A percentile compares a stretch with the other conserved stretches of the same genome.
Conservation (phyloP, 2,888 invertebrate genomes). For the Oscheius sp. region DNA sequence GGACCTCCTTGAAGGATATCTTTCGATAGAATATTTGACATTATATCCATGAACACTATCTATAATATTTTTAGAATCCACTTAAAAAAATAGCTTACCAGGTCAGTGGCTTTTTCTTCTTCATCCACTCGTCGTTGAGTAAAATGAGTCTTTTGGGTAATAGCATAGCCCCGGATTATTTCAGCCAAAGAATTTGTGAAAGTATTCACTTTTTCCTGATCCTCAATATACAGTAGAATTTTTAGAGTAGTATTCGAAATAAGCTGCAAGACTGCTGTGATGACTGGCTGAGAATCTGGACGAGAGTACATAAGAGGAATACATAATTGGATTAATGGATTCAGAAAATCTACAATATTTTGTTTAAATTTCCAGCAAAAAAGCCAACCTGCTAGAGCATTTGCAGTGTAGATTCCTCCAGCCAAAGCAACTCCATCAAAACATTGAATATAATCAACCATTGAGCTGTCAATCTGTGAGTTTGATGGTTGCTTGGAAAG, state of each 20-base stretch:
- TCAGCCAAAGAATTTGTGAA: conserved; percentile 42
- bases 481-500: conserved; percentile 31
- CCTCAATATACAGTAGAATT: conserved; percentile 53
- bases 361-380: neutral
- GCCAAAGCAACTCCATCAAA: conserved; percentile 78
- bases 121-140: conserved; percentile 30
- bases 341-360: conserved; percentile 52
- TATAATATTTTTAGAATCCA: neutral
- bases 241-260: conserved; percentile 57
- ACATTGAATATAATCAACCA: conserved; percentile 80
- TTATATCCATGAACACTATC: conserved; percentile 77
- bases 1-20: conserved; percentile 72
- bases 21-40: conserved; percentile 77
- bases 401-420: conserved; percentile 73
- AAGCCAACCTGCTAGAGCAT: conserved; percentile 74
- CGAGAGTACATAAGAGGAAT: conserved; percentile 43
- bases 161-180: conserved; percentile 46
- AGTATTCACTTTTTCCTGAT: conserved; percentile 41
- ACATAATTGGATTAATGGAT: conserved; percentile 52
- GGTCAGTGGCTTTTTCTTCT: conserved; percentile 47
- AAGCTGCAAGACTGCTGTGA: conserved; percentile 58
- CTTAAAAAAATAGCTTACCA: conserved; percentile 31
- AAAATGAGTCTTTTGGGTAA: conserved; percentile 43
- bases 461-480: conserved; percentile 71
- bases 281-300: conserved; percentile 49